These are phyloP conservation scores for Nemotelus pantherinus DNA, from an alignment of 2,888 invertebrate genomes.

Conservation along the genomic window DNA sequence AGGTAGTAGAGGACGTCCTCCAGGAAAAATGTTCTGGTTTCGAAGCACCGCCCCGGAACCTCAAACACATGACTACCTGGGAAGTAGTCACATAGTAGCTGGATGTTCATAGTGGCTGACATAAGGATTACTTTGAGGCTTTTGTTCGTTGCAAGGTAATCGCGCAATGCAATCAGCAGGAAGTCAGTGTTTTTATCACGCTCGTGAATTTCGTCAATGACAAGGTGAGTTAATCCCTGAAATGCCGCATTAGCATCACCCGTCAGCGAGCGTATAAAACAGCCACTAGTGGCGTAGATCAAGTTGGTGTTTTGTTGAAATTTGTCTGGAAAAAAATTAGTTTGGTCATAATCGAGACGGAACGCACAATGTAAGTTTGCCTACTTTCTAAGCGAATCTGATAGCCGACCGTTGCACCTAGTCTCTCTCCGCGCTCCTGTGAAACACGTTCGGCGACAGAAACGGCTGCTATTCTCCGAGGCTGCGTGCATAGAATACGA, in stretches of 20 bases:
- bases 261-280: conserved; percentile 82
- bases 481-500: conserved; percentile 92
- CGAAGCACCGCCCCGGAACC: conserved; percentile 79
- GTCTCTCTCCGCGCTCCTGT: conserved; percentile 75
- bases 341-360: neutral
- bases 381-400: conserved; percentile 87
- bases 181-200: conserved; percentile 94
- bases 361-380: conserved; percentile 41
- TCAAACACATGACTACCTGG: conserved; percentile 78
- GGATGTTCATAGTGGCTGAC: conserved; percentile 92
- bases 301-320: conserved; percentile 57
- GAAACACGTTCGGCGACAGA: conserved; percentile 87
- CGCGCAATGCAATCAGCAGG: conserved; percentile 83
- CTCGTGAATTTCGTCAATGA: conserved; percentile 96
- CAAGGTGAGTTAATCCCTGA: conserved; percentile 74
- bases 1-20: conserved; percentile 79
- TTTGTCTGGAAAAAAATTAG: conserved; percentile 55
- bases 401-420: conserved; percentile 82
- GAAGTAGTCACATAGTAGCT: conserved; percentile 85
- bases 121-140: conserved; percentile 87
- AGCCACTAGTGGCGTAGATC: conserved; percentile 62
- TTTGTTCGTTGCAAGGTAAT: conserved; percentile 73
- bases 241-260: conserved; percentile 68
- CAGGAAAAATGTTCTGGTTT: conserved; percentile 79
- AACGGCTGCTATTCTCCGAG: conserved; percentile 89